Conservation (phyloP, 2,888 invertebrate genomes). For the Synergus laeviventris region DNA sequence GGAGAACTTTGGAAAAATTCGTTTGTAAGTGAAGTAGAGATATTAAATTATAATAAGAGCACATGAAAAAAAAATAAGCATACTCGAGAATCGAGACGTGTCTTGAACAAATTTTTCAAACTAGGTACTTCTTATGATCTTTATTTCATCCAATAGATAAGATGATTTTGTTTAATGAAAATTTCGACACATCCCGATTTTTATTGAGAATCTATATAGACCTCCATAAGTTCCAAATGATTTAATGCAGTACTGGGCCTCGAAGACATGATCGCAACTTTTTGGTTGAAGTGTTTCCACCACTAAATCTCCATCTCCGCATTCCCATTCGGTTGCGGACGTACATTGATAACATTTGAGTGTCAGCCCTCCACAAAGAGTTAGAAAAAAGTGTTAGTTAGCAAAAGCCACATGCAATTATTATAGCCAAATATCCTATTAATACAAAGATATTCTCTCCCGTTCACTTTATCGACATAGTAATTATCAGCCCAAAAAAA, state of each 20-base stretch:
- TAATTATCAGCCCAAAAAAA: not conserved
- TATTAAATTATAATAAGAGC: no score
- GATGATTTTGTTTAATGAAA: conserved; percentile 6
- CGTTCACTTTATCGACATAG: no score
- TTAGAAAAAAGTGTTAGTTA: conserved; percentile 42
- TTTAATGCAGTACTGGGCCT: conserved; percentile 91
- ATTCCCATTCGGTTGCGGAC: conserved; percentile 79
- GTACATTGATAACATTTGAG: conserved; percentile 89
- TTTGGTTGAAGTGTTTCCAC: conserved; percentile 80
- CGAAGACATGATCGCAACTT: conserved; percentile 85
- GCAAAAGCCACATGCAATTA: conserved; percentile 39
- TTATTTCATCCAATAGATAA: not conserved
- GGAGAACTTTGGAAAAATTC: no score
- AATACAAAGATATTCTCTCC: not conserved
- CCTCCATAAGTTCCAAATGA: conserved; percentile 76
- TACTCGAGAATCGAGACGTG: not conserved
- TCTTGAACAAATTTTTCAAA: not conserved
- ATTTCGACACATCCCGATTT: conserved; percentile 13
- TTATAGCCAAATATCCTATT: not conserved
- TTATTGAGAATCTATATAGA: conserved; percentile 54
- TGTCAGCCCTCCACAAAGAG: conserved; percentile 60
- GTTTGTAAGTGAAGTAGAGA: no score
- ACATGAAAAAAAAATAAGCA: not conserved
- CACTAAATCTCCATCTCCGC: conserved; percentile 83
- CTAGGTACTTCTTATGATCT: not conserved